These are phyloP conservation scores for Altica lythri DNA, from an alignment of 2,888 invertebrate genomes.

Conservation along the genomic window DNA sequence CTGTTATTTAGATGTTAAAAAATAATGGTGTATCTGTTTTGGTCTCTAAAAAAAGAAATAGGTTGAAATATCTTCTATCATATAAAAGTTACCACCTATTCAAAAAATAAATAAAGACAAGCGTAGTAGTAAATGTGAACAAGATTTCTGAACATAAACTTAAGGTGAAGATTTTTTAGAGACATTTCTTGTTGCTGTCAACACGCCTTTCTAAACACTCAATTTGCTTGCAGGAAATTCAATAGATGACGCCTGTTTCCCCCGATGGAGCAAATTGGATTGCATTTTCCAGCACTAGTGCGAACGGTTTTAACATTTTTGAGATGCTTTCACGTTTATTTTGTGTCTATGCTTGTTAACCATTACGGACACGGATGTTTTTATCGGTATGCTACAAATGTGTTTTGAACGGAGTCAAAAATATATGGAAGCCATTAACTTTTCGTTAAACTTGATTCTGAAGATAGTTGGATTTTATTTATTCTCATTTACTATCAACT, in stretches of 20 bases:
- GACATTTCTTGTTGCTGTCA: slow-evolving; percentile 10
- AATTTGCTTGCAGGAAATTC: slow-evolving; percentile 28
- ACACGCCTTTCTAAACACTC: slow-evolving; percentile 20
- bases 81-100: too few species aligned
- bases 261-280: slow-evolving; percentile 27
- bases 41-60: too few species aligned
- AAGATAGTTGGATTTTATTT: too few species aligned
- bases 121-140: too few species aligned
- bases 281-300: slow-evolving; percentile 16
- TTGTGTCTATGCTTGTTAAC: slow-evolving; percentile 20
- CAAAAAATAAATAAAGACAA: too few species aligned
- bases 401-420: neutral
- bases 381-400: neutral
- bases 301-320: slow-evolving; percentile 27
- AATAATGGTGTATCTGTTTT: too few species aligned
- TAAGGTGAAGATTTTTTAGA: slow-evolving; percentile 1
- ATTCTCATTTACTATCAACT: too few species aligned
- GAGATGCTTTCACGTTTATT: slow-evolving; percentile 25
- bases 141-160: too few species aligned
- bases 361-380: neutral
- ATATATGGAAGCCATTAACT: too few species aligned
- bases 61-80: too few species aligned
- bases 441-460: too few species aligned
- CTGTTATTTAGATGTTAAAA: slow-evolving; percentile 23
- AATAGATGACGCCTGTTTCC: slow-evolving; percentile 28